phyloP scores from a whole-genome alignment of 2,888 invertebrate species.

The Mellilla xanthometata region DNA sequence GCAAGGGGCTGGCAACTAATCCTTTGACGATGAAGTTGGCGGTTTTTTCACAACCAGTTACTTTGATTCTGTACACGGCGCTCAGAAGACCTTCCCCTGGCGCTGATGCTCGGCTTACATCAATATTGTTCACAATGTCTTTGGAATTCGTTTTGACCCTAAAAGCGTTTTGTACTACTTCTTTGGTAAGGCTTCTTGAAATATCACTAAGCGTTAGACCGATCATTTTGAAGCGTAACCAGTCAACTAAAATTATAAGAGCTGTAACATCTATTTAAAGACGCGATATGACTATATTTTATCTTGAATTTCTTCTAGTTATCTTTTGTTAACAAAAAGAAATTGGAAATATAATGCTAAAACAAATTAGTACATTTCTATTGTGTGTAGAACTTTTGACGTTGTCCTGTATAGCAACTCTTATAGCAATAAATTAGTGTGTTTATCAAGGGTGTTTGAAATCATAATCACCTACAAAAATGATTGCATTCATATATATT shows the following conservation, averaged over 20 bases:
- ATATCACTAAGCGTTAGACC: constrained; percentile 40
- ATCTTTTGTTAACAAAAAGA: too few species aligned
- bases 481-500: too few species aligned
- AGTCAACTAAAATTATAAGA: not conserved
- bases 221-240: constrained; percentile 37
- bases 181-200: constrained; percentile 45
- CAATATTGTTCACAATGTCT: constrained; percentile 39
- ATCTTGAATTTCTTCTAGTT: too few species aligned
- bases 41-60: constrained; percentile 34
- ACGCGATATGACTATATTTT: not conserved
- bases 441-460: too few species aligned
- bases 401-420: too few species aligned
- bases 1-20: constrained; percentile 38
- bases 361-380: too few species aligned
- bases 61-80: constrained; percentile 50
- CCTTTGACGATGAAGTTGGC: constrained; percentile 50
- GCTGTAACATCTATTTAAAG: constrained; percentile 28
- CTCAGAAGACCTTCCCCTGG: constrained; percentile 54
- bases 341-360: too few species aligned
- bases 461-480: too few species aligned
- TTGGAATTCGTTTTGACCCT: constrained; percentile 45
- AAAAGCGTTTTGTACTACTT: constrained; percentile 45
- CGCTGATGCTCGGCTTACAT: constrained; percentile 44
- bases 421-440: too few species aligned
- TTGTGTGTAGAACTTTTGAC: too few species aligned